A percentile compares a stretch with the other conserved stretches of the same genome.
These are phyloP conservation scores for Corbicula japonica DNA, from an alignment of 2,888 invertebrate species.

Conservation along the genomic window DNA sequence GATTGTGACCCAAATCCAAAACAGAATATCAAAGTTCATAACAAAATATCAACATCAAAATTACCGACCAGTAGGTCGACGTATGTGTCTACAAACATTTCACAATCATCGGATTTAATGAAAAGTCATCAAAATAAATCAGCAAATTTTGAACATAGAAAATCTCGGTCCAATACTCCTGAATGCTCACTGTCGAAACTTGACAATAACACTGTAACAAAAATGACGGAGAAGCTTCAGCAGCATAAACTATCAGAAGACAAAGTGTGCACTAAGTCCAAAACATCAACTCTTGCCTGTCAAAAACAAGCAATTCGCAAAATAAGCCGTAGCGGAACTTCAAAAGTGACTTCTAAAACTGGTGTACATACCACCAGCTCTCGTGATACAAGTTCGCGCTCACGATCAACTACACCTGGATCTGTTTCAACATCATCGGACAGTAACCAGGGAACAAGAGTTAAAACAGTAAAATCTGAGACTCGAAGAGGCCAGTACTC, in stretches of 20 bases:
- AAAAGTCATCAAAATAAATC: background rate
- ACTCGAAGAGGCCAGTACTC: no score
- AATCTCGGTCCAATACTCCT: background rate
- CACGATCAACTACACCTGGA: constrained; percentile 15
- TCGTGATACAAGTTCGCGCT: constrained; percentile 3
- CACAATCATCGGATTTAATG: background rate
- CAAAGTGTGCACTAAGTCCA: background rate
- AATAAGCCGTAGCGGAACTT: background rate
- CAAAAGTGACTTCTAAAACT: background rate
- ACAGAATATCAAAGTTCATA: background rate
- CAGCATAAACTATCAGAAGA: no score
- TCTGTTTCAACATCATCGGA: background rate
- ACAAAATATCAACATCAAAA: background rate
- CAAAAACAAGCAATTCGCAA: background rate
- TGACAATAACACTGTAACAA: background rate
- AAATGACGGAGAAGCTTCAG: no score
- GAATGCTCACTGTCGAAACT: background rate
- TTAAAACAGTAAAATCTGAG: no score
- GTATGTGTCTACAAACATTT: background rate
- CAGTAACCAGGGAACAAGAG: background rate
- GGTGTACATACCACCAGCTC: background rate
- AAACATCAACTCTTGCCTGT: background rate
- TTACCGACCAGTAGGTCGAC: background rate
- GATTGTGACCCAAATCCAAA: background rate
- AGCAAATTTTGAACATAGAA: background rate